A percentile compares a stretch with the other conserved stretches of the same genome.
Conservation (phyloP, 2,888 invertebrate genomes). For the Hemistola chrysoprasaria region DNA sequence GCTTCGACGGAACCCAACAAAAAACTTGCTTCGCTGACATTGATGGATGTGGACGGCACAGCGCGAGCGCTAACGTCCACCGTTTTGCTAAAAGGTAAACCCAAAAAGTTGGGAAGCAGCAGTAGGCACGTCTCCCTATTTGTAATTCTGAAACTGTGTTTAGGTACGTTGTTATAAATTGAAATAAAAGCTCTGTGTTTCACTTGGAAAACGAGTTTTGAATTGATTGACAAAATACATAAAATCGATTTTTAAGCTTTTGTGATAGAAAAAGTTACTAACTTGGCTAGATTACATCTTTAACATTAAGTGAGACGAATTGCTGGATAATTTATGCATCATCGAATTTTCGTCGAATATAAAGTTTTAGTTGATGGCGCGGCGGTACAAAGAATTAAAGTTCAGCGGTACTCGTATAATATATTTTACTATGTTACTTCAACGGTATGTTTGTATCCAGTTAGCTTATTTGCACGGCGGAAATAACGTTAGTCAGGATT, state of each 20-base stretch:
- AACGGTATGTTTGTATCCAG: constrained; percentile 26
- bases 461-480: constrained; percentile 48
- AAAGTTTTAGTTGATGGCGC: background rate
- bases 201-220: constrained; percentile 25
- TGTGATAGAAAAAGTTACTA: no score
- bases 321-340: no score
- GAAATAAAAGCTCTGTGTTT: constrained; percentile 29
- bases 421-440: constrained; percentile 6
- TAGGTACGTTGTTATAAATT: constrained; percentile 37
- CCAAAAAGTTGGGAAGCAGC: constrained; percentile 27
- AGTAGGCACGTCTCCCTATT: constrained; percentile 38
- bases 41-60: constrained; percentile 70
- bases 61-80: constrained; percentile 54
- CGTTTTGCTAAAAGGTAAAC: constrained; percentile 53
- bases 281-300: no score
- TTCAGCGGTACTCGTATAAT: background rate
- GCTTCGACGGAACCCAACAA: constrained; percentile 63
- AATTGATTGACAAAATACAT: constrained; percentile 6
- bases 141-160: constrained; percentile 38
- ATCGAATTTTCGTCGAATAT: constrained; percentile 6
- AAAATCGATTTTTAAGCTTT: no score
- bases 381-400: constrained; percentile 4
- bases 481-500: constrained; percentile 54
- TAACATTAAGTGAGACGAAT: no score
- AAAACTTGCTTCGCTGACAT: constrained; percentile 72